These are phyloP conservation scores for Girardinus metallicus DNA, from an alignment of 2,797 vertebrate species.

Conservation along the genomic window DNA sequence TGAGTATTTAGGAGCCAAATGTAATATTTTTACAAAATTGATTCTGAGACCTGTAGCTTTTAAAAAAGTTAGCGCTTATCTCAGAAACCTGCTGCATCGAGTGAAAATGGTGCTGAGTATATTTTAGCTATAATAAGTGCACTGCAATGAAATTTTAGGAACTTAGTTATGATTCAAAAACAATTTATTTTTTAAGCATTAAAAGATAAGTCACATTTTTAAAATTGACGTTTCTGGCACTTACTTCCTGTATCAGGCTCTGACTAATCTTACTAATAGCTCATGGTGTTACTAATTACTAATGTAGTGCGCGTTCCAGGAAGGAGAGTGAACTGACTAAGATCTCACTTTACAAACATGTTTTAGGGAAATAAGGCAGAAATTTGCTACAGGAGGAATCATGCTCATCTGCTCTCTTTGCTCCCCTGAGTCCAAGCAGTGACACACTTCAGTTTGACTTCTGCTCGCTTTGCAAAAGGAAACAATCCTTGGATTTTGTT, in stretches of 20 bases:
- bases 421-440: conserved; percentile 45
- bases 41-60: not conserved
- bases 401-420: conserved; percentile 64
- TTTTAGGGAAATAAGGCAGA: conserved; percentile 53
- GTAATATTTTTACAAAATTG: not conserved
- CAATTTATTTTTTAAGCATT: not conserved
- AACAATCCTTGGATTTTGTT: conserved; percentile 37
- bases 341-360: conserved; percentile 2
- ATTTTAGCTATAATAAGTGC: not conserved
- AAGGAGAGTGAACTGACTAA: conserved; percentile 40
- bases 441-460: conserved; percentile 14
- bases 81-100: not conserved
- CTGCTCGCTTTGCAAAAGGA: conserved; percentile 28
- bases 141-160: not conserved
- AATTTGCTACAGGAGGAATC: conserved; percentile 51
- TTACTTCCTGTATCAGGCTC: not conserved
- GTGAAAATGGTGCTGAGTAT: not conserved
- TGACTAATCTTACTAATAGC: not conserved
- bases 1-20: not conserved
- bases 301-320: conserved; percentile 17
- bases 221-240: not conserved
- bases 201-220: not conserved
- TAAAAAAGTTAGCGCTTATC: not conserved
- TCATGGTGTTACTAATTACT: not conserved
- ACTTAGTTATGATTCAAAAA: not conserved